Base-by-base conservation (phyloP, 2,888 invertebrate genomes). In the Alentia gelatinosa region DNA sequence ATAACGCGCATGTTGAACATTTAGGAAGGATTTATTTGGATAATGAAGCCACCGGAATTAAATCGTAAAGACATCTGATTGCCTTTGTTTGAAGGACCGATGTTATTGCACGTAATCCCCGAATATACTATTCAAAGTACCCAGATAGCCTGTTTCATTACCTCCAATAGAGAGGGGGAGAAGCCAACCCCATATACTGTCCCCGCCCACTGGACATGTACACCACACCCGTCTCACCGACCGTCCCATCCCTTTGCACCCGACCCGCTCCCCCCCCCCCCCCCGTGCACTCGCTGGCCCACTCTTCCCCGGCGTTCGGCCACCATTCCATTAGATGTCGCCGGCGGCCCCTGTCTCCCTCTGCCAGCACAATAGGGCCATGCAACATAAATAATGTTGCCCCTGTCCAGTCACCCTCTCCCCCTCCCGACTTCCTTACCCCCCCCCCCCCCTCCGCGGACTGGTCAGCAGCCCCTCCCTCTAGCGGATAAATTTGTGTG, bases 251-350 rank as follows among this genome's bases (percentile, higher is more conserved):
- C 47, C 47, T 47, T 33, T 1, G 26, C 86, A 42, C 47, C 86
- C 86, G 19, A 33, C 79, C 35, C 79, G 33, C 26, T 4, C 79
- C 79, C 35, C n/a, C n/a, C 84, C 84, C 40, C 12, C 39, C 79
- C 37, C 79, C 79, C 12, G 35, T 79, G 37, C 79, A 19, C 35
- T 79, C 79, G 15, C 39, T 39, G 39, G 15, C 33, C 56, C n/a
- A n/a, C 68, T 68, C 30, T 68, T 68, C 68, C 68, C 68, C 68
- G 23, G 26, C 26, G 30, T 26, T 26, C n/a, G 33, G 68, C 79
- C 79, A 79, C 86, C 86, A 86, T 86, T 86, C 86, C 86, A 86
- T 86, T 86, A 86, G 86, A 86, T 86, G 50, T 26, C 47, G 86
- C 86, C 86, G 42, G 86, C 47, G 86, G 86, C 47, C 86, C 50